These are phyloP conservation scores for Podocnemis expansa DNA, from an alignment of 2,113 vertebrate genomes.

Conservation along the genomic window DNA sequence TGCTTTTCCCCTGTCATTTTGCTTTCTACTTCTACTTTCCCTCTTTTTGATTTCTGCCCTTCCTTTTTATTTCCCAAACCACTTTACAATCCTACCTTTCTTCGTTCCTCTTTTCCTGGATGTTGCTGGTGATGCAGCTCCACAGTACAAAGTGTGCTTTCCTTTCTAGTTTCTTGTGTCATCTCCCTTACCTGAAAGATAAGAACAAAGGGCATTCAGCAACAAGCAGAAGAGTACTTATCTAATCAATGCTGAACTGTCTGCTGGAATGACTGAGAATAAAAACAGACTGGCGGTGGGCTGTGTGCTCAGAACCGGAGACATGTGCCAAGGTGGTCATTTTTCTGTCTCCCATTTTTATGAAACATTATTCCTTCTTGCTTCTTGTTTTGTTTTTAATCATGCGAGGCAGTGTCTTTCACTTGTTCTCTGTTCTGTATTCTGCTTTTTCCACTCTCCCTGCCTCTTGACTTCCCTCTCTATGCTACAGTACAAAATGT, in stretches of 20 bases:
- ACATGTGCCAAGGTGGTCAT: neutral
- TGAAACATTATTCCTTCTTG: neutral
- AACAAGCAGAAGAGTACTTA: neutral
- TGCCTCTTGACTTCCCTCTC: neutral
- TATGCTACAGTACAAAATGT: neutral
- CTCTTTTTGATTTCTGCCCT: neutral
- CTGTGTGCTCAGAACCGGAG: neutral
- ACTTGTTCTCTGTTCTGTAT: neutral
- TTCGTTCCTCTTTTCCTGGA: neutral
- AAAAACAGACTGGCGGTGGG: neutral
- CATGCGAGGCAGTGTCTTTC: neutral
- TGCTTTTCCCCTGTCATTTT: neutral
- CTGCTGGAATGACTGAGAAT: neutral
- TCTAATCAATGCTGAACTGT: neutral
- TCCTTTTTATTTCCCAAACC: neutral
- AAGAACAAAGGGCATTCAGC: neutral
- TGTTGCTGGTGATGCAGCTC: rapidly evolving
- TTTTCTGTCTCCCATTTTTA: neutral
- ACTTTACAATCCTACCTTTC: neutral
- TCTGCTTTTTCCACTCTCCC: neutral
- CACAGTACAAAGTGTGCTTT: neutral
- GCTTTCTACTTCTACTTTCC: neutral
- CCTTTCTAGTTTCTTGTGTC: neutral
- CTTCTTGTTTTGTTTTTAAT: neutral
- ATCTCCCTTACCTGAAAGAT: neutral